Conservation (phyloP, 2,888 invertebrate genomes). For the Poecilus cupreus region DNA sequence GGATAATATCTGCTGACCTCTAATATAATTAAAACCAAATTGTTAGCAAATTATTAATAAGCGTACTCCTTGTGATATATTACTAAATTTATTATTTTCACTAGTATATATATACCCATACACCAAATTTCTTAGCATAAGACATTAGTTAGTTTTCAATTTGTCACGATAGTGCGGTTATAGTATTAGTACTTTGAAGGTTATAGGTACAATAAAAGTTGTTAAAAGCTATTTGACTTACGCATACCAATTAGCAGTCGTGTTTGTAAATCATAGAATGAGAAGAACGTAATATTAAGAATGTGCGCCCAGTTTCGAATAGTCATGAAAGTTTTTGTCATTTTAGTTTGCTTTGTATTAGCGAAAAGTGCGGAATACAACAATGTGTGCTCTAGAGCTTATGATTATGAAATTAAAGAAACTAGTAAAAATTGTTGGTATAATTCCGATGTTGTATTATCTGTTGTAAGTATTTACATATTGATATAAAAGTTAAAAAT, state of each 20-base stretch:
- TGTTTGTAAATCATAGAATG: not conserved
- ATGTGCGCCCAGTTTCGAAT: not conserved
- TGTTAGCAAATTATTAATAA: too few species aligned
- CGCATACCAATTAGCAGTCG: not conserved
- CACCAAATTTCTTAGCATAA: not conserved
- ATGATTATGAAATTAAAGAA: constrained; percentile 69
- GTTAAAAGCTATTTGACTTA: not conserved
- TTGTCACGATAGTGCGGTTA: not conserved
- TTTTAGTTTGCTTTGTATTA: constrained; percentile 8
- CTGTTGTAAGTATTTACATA: constrained; percentile 67
- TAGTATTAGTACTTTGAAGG: not conserved
- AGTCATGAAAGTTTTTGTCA: not conserved
- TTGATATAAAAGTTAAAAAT: too few species aligned
- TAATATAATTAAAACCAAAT: too few species aligned
- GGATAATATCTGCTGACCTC: too few species aligned
- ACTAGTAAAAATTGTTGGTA: constrained; percentile 70
- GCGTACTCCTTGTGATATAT: not conserved
- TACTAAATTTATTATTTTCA: not conserved
- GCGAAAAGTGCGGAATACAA: constrained; percentile 62
- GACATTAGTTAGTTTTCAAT: not conserved
- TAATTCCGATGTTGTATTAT: constrained; percentile 67
- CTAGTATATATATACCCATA: not conserved
- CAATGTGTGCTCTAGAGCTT: constrained; percentile 70
- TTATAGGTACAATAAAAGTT: not conserved
- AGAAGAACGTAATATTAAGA: not conserved